Percentiles rank a stretch among this genome's conserved stretches.
phyloP scores from a whole-genome alignment of 2,113 vertebrate genomes.

The Hyperopisus bebe region DNA sequence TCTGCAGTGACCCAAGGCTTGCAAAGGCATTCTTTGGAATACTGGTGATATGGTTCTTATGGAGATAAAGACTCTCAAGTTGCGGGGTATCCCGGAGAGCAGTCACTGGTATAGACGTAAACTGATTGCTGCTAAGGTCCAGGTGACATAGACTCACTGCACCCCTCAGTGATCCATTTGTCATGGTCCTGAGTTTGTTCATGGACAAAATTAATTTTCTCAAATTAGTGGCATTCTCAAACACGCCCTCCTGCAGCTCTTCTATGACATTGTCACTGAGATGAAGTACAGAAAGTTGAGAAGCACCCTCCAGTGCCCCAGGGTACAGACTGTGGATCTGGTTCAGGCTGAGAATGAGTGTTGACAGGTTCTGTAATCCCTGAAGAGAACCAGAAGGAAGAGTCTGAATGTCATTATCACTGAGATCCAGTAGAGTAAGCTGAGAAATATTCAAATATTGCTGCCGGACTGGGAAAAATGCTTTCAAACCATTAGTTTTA shows the following conservation, averaged over 20 bases:
- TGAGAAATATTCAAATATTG: constrained; percentile 23
- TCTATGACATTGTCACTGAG: constrained; percentile 41
- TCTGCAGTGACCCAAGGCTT: constrained; percentile 24
- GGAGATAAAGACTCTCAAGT: constrained; percentile 42
- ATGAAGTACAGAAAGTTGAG: constrained; percentile 36
- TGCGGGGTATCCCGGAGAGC: constrained; percentile 27
- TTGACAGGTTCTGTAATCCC: constrained; percentile 39
- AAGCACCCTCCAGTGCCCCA: constrained; percentile 38
- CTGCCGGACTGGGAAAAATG: constrained; percentile 32
- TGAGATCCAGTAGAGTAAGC: constrained; percentile 48
- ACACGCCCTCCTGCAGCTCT: constrained; percentile 41
- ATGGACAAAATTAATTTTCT: constrained; percentile 41
- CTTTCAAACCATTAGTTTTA: constrained; percentile 35
- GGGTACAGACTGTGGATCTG: constrained; percentile 35
- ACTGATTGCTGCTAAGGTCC: constrained; percentile 47
- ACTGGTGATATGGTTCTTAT: constrained; percentile 37
- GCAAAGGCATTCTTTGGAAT: constrained; percentile 42
- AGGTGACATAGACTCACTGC: constrained; percentile 36
- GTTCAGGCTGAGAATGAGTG: constrained; percentile 46
- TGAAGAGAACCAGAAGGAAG: constrained; percentile 35
- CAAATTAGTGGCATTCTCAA: constrained; percentile 37
- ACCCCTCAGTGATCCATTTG: constrained; percentile 36
- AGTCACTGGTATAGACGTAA: constrained; percentile 34
- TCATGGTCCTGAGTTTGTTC: constrained; percentile 39
- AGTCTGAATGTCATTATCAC: constrained; percentile 42